Evolutionary conservation across 2,113 vertebrate species (phyloP).

Genomic region (Gulo gulo): DNA sequence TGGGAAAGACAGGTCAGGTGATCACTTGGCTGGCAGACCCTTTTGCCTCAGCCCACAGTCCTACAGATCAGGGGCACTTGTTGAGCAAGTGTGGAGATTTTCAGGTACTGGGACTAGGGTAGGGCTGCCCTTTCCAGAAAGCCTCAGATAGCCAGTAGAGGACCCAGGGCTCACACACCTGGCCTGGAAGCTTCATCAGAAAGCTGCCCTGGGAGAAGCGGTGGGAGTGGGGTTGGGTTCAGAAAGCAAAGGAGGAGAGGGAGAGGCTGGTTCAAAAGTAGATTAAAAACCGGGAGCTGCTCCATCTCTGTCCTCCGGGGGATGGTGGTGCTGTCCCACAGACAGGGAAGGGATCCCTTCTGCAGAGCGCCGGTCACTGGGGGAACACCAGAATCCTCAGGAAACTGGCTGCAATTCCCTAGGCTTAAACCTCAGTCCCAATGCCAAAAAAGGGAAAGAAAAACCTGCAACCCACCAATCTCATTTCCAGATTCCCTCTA

Average conservation of each 20-base stretch:
- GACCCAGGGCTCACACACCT: not conserved
- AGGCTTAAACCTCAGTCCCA: constrained; percentile 30
- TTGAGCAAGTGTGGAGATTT: not conserved
- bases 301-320: not conserved
- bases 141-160: not conserved
- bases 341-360: not conserved
- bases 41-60: not conserved
- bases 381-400: not conserved
- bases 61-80: not conserved
- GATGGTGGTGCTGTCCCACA: not conserved
- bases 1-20: not conserved
- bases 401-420: constrained; percentile 18
- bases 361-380: rapidly evolving
- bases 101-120: not conserved
- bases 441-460: not conserved
- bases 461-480: constrained; percentile 15
- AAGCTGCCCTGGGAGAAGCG: not conserved
- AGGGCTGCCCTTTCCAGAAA: not conserved
- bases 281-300: not conserved
- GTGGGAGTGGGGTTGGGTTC: not conserved
- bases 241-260: not conserved
- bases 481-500: constrained; percentile 57
- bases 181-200: not conserved
- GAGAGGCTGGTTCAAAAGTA: not conserved
- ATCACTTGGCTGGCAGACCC: not conserved